These are phyloP conservation scores for Oncorhynchus gorbuscha DNA, from an alignment of 2,113 vertebrate genomes.

Conservation along the genomic window DNA sequence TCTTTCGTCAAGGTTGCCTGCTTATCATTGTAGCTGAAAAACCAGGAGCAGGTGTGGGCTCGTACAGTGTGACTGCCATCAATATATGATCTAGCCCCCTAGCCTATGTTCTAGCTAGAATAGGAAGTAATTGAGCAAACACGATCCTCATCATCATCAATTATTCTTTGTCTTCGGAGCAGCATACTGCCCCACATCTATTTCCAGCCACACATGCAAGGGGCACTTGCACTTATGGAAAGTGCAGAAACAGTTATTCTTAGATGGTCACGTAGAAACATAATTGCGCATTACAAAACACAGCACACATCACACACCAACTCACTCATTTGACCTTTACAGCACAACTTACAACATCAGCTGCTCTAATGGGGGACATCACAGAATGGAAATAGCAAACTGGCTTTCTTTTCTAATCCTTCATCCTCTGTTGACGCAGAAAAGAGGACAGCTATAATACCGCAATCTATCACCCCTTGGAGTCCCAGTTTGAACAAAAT, in stretches of 20 bases:
- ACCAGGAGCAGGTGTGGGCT: background rate
- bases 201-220: constrained; percentile 24
- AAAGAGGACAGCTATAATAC: too few relatives aligned
- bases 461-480: too few relatives aligned
- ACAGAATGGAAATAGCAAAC: constrained; percentile 5
- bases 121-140: background rate
- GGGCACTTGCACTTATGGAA: constrained; percentile 30
- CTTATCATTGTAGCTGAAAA: background rate
- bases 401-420: background rate
- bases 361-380: background rate
- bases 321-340: constrained; percentile 23
- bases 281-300: constrained; percentile 38
- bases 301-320: constrained; percentile 5
- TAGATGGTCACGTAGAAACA: constrained; percentile 37
- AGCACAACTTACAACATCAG: constrained; percentile 6
- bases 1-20: background rate
- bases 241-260: constrained; percentile 40
- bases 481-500: too few relatives aligned
- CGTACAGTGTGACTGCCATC: background rate
- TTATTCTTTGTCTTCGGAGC: background rate
- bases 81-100: background rate
- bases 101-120: too few relatives aligned
- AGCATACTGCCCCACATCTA: constrained; percentile 12
- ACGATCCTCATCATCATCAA: background rate
- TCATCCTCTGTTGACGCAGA: too few relatives aligned